Base-by-base conservation (phyloP, 2,888 invertebrate genomes). In the Epistrophe eligans region DNA sequence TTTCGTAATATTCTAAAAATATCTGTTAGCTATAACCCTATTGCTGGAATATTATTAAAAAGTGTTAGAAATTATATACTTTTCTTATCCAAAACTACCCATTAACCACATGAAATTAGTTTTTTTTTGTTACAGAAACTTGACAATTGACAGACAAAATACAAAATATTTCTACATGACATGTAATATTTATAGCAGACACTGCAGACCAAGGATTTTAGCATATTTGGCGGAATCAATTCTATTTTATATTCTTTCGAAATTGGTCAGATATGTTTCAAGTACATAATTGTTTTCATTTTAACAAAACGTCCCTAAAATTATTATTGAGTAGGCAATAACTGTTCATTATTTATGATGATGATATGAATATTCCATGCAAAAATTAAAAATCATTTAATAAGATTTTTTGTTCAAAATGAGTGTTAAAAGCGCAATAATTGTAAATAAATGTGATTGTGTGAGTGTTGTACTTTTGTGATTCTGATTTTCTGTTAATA, bases 171-270 rank as follows among this genome's bases (percentile, higher is more conserved):
- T 64, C 5, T 66, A 71, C 48, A 71, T 52, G 62, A 15, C 6
- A 15, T 55, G 60, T 48, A n/a, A 74, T 62, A 40, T 64, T 35
- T 55, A 55, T 77, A 67, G 82, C 77, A 79, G 72, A 87, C 87
- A 87, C 87, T 72, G 48, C 45, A 83, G 87, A 87, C 87, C 87
- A 87, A 87, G 87, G 79, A 87, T 79, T 80, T 83, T 76, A 73
- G 79, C 87, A 79, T 79, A 45, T 57, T 87, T 79, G 77, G 77
- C 71, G 74, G 43, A 72, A n/a, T 77, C 45, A 40, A 52, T 43
- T 43, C 10, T 38, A 50, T 19, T 67, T 67, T 19, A n/a, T 19
- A 17, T 19, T 50, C 15, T 35, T 35, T 67, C 50, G 35, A 45
- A 43, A 24, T 50, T 67, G 7, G 13, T 35, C 8, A 35, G 35